phyloP scores from a whole-genome alignment of 2,797 vertebrate species.

The Eospalax fontanierii region DNA sequence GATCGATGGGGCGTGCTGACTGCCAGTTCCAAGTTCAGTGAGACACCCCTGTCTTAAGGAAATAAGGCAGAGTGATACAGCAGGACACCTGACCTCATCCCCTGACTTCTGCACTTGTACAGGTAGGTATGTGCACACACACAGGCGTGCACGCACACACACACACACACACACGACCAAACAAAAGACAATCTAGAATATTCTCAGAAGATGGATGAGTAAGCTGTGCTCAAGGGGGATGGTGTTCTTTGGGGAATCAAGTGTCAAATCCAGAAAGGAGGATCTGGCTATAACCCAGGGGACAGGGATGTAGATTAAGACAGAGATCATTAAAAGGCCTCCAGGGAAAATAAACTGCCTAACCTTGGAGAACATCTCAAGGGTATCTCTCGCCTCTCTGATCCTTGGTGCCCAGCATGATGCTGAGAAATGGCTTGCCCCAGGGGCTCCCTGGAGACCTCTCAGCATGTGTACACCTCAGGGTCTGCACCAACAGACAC shows the following conservation, averaged over 20 bases:
- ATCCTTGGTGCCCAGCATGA: not conserved
- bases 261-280: not conserved
- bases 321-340: not conserved
- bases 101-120: too few relatives aligned
- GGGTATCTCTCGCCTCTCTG: not conserved
- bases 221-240: not conserved
- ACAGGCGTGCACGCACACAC: too few relatives aligned
- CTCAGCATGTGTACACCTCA: not conserved
- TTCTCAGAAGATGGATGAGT: not conserved
- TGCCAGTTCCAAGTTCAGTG: too few relatives aligned
- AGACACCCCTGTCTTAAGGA: too few relatives aligned
- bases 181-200: slow-evolving; percentile 16
- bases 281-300: not conserved
- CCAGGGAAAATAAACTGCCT: not conserved
- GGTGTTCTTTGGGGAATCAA: not conserved
- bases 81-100: too few relatives aligned
- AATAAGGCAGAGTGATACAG: too few relatives aligned
- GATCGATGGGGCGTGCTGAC: too few relatives aligned
- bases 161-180: not conserved
- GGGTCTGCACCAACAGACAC: not conserved
- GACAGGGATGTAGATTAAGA: not conserved
- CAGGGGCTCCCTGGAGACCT: not conserved
- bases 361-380: not conserved
- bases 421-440: not conserved
- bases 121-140: too few relatives aligned